Conservation (phyloP, 1,140 invertebrate species). For the Eulimnadia texana region DNA sequence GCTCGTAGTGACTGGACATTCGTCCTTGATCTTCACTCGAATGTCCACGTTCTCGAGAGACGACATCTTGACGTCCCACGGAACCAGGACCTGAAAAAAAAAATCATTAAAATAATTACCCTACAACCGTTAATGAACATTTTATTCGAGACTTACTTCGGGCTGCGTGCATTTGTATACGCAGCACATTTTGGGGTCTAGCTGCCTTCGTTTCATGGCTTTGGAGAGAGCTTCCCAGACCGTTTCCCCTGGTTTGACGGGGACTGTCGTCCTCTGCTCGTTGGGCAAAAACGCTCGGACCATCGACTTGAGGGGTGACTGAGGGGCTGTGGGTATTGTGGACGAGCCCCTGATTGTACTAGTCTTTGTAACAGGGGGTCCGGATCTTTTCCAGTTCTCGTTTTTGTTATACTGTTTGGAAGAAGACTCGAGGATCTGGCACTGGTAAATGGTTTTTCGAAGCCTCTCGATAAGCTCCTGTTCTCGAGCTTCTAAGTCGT, state of each 20-base stretch:
- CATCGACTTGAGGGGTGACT: slow-evolving; percentile 55
- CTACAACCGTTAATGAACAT: background rate
- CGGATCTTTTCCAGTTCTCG: too few relatives aligned
- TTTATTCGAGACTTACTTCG: slow-evolving; percentile 1
- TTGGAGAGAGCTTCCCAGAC: slow-evolving; percentile 74
- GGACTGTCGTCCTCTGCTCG: slow-evolving; percentile 79
- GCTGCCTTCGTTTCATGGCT: slow-evolving; percentile 73
- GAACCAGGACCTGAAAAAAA: slow-evolving; percentile 42
- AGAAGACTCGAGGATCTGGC: slow-evolving; percentile 22
- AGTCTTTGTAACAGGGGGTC: background rate
- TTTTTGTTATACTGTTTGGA: background rate
- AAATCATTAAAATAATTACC: background rate
- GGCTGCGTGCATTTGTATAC: slow-evolving; percentile 46
- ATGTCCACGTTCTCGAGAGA: slow-evolving; percentile 76
- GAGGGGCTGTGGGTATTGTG: slow-evolving; percentile 32
- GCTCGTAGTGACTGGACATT: slow-evolving; percentile 73
- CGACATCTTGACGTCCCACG: slow-evolving; percentile 85
- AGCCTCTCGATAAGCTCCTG: slow-evolving; percentile 56
- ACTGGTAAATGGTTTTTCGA: slow-evolving; percentile 21
- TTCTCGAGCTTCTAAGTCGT: slow-evolving; percentile 72
- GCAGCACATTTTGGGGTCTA: slow-evolving; percentile 79
- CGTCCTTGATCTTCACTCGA: slow-evolving; percentile 67
- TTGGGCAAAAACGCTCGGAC: slow-evolving; percentile 80
- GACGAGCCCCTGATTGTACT: slow-evolving; percentile 8
- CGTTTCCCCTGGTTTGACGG: slow-evolving; percentile 54